Evolutionary conservation across 2,888 invertebrate genomes (phyloP).

Genomic region (Ephialtes manifestator): DNA sequence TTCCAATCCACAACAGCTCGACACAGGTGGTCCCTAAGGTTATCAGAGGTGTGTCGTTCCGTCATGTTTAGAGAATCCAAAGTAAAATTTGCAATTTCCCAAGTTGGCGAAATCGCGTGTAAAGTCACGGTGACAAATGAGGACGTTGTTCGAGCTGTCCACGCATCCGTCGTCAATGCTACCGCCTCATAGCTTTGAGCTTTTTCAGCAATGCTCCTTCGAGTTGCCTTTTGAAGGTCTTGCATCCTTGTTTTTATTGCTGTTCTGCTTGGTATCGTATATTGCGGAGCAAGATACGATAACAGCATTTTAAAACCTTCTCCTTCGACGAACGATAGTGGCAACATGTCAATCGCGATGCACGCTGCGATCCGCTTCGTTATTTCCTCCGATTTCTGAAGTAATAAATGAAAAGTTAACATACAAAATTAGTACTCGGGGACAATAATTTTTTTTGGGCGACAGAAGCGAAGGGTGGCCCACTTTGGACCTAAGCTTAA

Average conservation of each 20-base stretch:
- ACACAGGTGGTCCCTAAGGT: constrained; percentile 33
- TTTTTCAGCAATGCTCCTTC: too few species aligned
- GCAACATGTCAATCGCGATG: not conserved
- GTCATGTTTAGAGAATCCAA: constrained; percentile 49
- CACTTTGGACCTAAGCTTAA: too few species aligned
- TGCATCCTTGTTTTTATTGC: not conserved
- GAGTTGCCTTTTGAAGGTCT: not conserved
- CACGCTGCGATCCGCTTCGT: constrained; percentile 8
- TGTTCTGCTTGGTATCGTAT: not conserved
- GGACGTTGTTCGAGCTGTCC: constrained; percentile 29
- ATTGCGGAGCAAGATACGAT: not conserved
- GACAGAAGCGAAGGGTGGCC: too few species aligned
- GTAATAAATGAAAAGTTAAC: too few species aligned
- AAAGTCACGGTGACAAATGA: too few species aligned
- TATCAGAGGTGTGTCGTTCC: constrained; percentile 55
- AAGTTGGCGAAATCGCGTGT: too few species aligned
- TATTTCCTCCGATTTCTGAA: not conserved
- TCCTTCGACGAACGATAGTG: too few species aligned
- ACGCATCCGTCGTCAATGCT: constrained; percentile 62
- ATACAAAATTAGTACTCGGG: too few species aligned
- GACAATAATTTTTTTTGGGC: too few species aligned
- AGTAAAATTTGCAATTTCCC: constrained; percentile 29
- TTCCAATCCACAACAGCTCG: constrained; percentile 49
- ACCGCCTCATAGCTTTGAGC: constrained; percentile 16
- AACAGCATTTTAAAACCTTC: too few species aligned